Conservation (phyloP, 2,113 vertebrate genomes). For the Hyperoodon ampullatus region DNA sequence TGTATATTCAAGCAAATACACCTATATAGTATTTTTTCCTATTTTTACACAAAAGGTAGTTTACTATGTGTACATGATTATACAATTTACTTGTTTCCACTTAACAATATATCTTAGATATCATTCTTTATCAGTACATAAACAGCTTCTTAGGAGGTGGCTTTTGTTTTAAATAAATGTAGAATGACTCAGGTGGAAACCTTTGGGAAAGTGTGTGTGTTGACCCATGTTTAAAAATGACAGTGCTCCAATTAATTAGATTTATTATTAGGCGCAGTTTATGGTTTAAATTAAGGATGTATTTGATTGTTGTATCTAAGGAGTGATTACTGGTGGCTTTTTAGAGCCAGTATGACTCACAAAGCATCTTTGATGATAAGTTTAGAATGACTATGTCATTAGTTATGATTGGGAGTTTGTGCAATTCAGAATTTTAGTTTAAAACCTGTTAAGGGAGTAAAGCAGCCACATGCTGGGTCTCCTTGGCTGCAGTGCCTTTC, state of each 20-base stretch:
- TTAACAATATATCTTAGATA: conserved; percentile 17
- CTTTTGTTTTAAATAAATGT: conserved; percentile 54
- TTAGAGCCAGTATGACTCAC: conserved; percentile 68
- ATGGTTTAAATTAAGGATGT: conserved; percentile 57
- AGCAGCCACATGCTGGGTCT: neutral
- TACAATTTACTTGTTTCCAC: conserved; percentile 18
- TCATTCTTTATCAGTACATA: conserved; percentile 34
- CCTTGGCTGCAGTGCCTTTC: neutral
- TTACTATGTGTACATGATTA: neutral
- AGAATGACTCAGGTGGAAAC: conserved; percentile 55
- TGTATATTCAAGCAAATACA: neutral
- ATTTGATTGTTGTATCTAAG: conserved; percentile 69
- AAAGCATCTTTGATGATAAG: conserved; percentile 64
- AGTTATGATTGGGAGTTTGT: conserved; percentile 66
- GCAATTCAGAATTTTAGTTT: conserved; percentile 61
- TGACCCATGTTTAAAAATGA: conserved; percentile 60
- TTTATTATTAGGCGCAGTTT: conserved; percentile 59
- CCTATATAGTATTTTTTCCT: neutral
- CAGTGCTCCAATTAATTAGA: conserved; percentile 61
- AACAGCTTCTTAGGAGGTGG: conserved; percentile 10
- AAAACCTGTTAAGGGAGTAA: conserved; percentile 54
- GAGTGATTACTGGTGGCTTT: conserved; percentile 69
- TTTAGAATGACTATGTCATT: conserved; percentile 70
- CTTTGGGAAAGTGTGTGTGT: conserved; percentile 46
- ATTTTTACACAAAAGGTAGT: conserved; percentile 17